These are phyloP conservation scores for Albula glossodonta DNA, from an alignment of 2,113 vertebrate genomes.

Conservation along the genomic window DNA sequence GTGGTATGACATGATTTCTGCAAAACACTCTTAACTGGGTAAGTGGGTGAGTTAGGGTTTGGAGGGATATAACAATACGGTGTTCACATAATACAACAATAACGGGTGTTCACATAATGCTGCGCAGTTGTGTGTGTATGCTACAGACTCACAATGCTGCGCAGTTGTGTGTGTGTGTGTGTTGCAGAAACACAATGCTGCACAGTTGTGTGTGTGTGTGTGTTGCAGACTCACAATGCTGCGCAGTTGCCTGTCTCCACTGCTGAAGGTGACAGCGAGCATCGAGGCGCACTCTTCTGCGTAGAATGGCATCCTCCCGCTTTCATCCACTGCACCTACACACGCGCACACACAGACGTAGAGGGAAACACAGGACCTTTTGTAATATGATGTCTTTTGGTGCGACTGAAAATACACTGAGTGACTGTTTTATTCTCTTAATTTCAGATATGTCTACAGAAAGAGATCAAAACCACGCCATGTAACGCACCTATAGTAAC, in stretches of 20 bases:
- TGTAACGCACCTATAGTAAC: constrained; percentile 83
- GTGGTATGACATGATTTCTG: background rate
- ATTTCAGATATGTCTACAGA: background rate
- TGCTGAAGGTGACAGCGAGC: constrained; percentile 96
- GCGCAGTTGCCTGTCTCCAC: constrained; percentile 80
- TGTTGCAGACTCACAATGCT: constrained; percentile 82
- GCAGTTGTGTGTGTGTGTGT: background rate
- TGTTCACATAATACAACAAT: no score
- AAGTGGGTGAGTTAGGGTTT: background rate
- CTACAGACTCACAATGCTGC: background rate
- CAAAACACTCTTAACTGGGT: no score
- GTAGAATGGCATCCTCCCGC: constrained; percentile 89
- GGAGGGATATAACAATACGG: no score
- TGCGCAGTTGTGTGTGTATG: background rate
- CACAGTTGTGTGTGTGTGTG: background rate
- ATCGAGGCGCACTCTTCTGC: constrained; percentile 95
- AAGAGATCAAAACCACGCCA: background rate
- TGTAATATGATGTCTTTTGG: no score
- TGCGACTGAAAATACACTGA: no score
- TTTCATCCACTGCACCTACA: constrained; percentile 90
- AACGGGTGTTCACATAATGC: no score
- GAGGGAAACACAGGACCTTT: background rate
- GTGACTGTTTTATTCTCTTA: no score
- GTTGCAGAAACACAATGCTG: background rate
- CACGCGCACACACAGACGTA: constrained; percentile 16